Base-by-base conservation (phyloP, 2,113 vertebrate species). In the Zosterops borbonicus region DNA sequence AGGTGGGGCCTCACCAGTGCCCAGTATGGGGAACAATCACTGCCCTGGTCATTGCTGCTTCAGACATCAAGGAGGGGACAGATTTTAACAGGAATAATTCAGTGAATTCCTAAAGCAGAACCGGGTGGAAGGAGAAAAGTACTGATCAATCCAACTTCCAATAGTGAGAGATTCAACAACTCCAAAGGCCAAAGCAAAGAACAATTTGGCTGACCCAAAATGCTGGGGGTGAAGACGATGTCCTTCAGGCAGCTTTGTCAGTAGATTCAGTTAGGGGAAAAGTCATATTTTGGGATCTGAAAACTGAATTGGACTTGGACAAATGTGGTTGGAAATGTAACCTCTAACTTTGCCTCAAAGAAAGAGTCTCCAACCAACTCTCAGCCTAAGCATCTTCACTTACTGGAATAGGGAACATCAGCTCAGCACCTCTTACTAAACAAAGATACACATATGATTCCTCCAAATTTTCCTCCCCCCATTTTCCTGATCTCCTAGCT, bases 221-320 rank as follows among this genome's bases (percentile, higher is more conserved):
- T 4, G 6, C 2, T 56, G 33, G 4, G 14, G 2, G 2, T 31
- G 11, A 9, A 14, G 22, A 76, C 2, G 0, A 52, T 11, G 6
- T 29, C 67, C 58, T 76, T 44, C 23, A 44, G 55, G 71, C 15
- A 77, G 47, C 22, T 44, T 17, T 33, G 47, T 39, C 33, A 74
- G 11, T 6, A 56, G 28, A 56, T 77, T 49, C 22, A 42, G 17
- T 14, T 23, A 15, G 2, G 21, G 16, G 12, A 1, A 6, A 69
- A 76, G 9, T 8, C 2, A 70, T 17, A 23, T 63, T 59, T 12
- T 63, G 2, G 4, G 27, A 75, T 82, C 52, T 47, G 15, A 68
- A 91, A 95, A 71, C 11, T 28, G 21, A 50, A 47, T 5, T 71
- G 27, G 39, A 50, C 5, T 8, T 8, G 24, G 24, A 39, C 29